Evolutionary conservation across 1,140 invertebrate species (phyloP), one percentile per base, ranked within the genome.

Genomic region (Macrostomum lignano): DNA sequence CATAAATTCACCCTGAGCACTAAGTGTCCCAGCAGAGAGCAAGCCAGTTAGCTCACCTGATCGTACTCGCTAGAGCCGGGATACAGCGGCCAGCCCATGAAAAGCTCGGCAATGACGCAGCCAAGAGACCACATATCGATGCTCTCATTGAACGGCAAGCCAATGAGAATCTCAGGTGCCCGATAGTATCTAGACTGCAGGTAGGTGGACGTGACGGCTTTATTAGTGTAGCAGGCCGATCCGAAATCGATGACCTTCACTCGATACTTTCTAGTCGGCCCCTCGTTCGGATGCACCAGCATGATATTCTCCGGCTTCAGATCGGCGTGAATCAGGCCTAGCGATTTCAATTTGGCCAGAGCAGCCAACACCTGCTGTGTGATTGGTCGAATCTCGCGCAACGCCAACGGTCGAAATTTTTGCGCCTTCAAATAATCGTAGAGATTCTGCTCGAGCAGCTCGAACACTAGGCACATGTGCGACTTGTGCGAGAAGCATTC

Each of bases 41-140:
- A n/a, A n/a, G n/a, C n/a, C n/a, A n/a, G n/a, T n/a, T n/a, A 3
- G 36, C 41, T 29, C 38, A 59, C 55, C 61, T 98, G 91, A 62
- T 99, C 91, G 58, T 94, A 99, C 61, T 99, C 91, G 1, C 86
- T 94, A 17, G 82, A 88, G 31, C 91, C 91, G 1, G 91, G 91
- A 62, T 98, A 99, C 2, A 98, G 64, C 11, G 91, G 91, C 91
- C 91, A 99, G 36, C 91, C 91, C 11, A 98, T 66, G 61, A 98
- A 98, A 31, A 98, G 64, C 56, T 98, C 91, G 2, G 91, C 91
- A 14, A 96, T 88, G 33, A 98, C 91, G 62, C 91, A 98, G 15
- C 91, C 91, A 35, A 98, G 63, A 0, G 86, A 94, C 91, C 91
- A 98, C 86, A 98, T 98, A 58, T 98, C 91, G 44, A 98, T 98